Evolutionary conservation across 2,888 invertebrate species (phyloP).

Genomic region (Polietes domitor): DNA sequence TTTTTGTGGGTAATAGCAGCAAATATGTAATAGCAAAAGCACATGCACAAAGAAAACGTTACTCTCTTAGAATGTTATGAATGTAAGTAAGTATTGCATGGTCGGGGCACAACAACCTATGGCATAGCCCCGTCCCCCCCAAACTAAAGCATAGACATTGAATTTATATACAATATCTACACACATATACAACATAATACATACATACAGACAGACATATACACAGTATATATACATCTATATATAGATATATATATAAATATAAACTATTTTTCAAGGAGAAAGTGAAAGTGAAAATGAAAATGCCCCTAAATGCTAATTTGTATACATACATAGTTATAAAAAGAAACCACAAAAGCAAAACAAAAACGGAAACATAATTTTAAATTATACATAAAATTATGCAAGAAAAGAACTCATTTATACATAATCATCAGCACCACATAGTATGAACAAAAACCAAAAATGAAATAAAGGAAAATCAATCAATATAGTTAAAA

Average conservation of each 20-base stretch:
- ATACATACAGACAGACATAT: constrained; percentile 11
- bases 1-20: constrained; percentile 3
- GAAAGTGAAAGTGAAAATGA: too few species aligned
- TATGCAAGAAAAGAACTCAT: constrained; percentile 70
- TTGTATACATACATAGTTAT: constrained; percentile 61
- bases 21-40: constrained; percentile 22
- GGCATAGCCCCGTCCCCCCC: not conserved
- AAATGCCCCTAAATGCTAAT: constrained; percentile 56
- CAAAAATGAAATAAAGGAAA: constrained; percentile 40
- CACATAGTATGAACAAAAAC: constrained; percentile 76
- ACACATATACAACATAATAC: constrained; percentile 16
- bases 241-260: not conserved
- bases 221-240: constrained; percentile 6
- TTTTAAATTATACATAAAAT: constrained; percentile 69
- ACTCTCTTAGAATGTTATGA: constrained; percentile 31
- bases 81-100: constrained; percentile 27
- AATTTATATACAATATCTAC: constrained; percentile 13
- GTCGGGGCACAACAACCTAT: not conserved
- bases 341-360: constrained; percentile 58
- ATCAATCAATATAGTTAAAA: constrained; percentile 40
- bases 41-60: constrained; percentile 20
- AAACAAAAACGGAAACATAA: constrained; percentile 1
- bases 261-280: constrained; percentile 20
- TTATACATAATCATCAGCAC: constrained; percentile 79
- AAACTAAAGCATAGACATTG: constrained; percentile 20